phyloP scores from a whole-genome alignment of 2,797 vertebrate genomes.

The Danionella dracula region DNA sequence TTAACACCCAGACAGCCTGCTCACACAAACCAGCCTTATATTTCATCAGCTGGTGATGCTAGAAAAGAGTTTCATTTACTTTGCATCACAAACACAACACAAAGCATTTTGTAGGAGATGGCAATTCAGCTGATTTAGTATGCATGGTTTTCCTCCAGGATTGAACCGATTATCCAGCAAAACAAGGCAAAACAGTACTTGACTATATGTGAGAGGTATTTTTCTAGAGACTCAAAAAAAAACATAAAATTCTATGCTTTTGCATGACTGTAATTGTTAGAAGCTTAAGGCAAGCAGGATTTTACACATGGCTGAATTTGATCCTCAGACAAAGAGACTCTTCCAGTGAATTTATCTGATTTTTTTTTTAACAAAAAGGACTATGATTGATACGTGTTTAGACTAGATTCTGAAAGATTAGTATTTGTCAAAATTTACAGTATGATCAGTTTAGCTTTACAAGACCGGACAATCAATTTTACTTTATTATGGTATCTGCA shows the following conservation, averaged over 20 bases:
- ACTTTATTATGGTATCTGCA: no score
- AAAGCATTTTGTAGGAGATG: neutral
- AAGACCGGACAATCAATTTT: no score
- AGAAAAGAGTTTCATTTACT: conserved; percentile 11
- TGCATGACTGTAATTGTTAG: neutral
- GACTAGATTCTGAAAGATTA: no score
- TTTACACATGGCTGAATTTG: neutral
- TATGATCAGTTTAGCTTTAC: no score
- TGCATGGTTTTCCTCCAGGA: neutral
- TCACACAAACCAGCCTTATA: conserved; percentile 2
- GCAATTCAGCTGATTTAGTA: neutral
- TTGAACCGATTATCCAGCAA: neutral
- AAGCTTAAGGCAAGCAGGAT: neutral
- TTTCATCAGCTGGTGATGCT: conserved; percentile 6
- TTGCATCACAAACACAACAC: conserved; percentile 17
- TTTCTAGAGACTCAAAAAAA: neutral
- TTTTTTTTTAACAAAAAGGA: no score
- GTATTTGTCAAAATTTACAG: no score
- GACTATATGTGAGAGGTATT: neutral
- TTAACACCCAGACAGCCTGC: conserved; percentile 31
- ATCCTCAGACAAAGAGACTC: no score
- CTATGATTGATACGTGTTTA: no score
- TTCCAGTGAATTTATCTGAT: no score
- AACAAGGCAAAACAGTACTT: neutral
- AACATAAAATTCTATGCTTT: neutral